Conservation (phyloP, 2,797 vertebrate genomes). For the Eleutherodactylus coqui region DNA sequence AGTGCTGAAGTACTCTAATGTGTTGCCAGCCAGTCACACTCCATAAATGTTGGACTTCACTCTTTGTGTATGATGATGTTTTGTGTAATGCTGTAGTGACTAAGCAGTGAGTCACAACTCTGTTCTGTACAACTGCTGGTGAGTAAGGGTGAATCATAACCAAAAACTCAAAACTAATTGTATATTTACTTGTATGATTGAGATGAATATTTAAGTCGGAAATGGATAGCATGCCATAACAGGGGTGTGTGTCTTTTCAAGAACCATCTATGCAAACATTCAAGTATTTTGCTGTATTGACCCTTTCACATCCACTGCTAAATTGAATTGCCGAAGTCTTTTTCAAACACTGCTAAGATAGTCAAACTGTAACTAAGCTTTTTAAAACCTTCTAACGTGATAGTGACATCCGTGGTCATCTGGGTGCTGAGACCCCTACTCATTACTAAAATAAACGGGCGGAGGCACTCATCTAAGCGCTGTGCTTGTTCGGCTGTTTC, state of each 20-base stretch:
- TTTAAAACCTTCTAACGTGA: too few relatives aligned
- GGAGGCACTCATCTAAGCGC: too few relatives aligned
- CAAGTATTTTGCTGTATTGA: background rate
- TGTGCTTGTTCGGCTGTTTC: too few relatives aligned
- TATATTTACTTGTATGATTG: conserved; percentile 50
- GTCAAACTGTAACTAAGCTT: too few relatives aligned
- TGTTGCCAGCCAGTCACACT: conserved; percentile 59
- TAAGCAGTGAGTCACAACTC: conserved; percentile 57
- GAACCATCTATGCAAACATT: conserved; percentile 42
- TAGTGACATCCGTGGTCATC: too few relatives aligned
- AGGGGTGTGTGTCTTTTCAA: background rate
- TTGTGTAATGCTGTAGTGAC: conserved; percentile 55
- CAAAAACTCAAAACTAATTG: conserved; percentile 50
- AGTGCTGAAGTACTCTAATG: conserved; percentile 46
- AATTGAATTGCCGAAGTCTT: background rate
- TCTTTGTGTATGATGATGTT: conserved; percentile 42
- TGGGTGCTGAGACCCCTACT: too few relatives aligned
- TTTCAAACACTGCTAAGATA: background rate
- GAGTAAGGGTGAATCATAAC: conserved; percentile 60
- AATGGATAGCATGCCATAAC: conserved; percentile 19
- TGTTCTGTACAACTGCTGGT: conserved; percentile 51
- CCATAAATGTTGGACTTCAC: conserved; percentile 54
- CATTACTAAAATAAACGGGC: too few relatives aligned
- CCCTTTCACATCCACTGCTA: background rate
- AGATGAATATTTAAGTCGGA: conserved; percentile 52